Percentiles rank a stretch among this genome's conserved stretches.
phyloP scores from a whole-genome alignment of 2,888 invertebrate species.

The Chromoteleia sp. region DNA sequence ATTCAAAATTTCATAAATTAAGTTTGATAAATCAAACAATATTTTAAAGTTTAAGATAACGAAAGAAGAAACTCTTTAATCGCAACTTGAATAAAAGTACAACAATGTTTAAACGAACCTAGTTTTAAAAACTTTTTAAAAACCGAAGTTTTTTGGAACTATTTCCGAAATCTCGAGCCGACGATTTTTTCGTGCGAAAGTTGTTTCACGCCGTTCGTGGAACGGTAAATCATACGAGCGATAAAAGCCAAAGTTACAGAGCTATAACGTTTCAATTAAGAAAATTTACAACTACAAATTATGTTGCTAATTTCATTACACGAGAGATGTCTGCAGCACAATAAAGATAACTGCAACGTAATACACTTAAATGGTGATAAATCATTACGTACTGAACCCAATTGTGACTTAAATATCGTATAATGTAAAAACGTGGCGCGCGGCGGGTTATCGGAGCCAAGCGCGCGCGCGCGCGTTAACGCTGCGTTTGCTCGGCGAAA shows the following conservation, averaged over 20 bases:
- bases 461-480: too few relatives aligned
- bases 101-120: too few relatives aligned
- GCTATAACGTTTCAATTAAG: constrained; percentile 20
- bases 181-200: not conserved
- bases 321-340: constrained; percentile 35
- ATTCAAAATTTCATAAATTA: too few relatives aligned
- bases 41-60: too few relatives aligned
- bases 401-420: constrained; percentile 15
- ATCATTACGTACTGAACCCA: constrained; percentile 28
- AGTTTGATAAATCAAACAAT: too few relatives aligned
- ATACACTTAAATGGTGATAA: constrained; percentile 30
- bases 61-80: too few relatives aligned
- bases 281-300: constrained; percentile 39
- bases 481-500: not conserved
- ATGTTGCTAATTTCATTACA: constrained; percentile 44
- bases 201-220: not conserved
- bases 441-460: not conserved
- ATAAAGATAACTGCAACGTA: constrained; percentile 44
- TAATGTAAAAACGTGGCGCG: constrained; percentile 26
- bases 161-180: too few relatives aligned
- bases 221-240: constrained; percentile 20
- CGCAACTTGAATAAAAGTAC: too few relatives aligned
- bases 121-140: too few relatives aligned
- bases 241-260: constrained; percentile 28
- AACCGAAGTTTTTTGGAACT: too few relatives aligned